Conservation (phyloP, 2,888 invertebrate genomes). For the Argynnis bischoffii region DNA sequence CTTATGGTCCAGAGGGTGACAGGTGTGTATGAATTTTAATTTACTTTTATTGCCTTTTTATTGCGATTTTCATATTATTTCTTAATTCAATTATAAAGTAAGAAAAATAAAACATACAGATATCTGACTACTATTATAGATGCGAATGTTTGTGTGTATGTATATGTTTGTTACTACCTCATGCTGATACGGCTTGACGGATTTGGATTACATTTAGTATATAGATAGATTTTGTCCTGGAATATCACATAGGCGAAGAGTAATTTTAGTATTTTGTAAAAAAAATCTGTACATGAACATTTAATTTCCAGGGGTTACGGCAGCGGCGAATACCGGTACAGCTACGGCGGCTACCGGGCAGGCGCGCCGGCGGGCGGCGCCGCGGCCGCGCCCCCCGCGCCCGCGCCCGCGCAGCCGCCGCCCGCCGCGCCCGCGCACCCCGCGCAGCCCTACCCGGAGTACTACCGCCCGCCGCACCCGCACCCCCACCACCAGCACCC, state of each 20-base stretch:
- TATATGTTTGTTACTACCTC: too few relatives aligned
- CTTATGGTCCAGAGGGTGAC: conserved; percentile 87
- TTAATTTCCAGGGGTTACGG: conserved; percentile 58
- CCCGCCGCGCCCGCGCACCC: conserved; percentile 61
- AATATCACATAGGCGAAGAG: too few relatives aligned
- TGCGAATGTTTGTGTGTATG: too few relatives aligned
- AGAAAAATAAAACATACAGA: not conserved
- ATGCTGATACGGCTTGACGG: too few relatives aligned
- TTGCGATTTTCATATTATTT: not conserved
- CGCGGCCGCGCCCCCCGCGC: conserved; percentile 59
- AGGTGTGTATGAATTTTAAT: conserved; percentile 70
- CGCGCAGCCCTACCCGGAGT: conserved; percentile 68
- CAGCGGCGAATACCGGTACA: conserved; percentile 56
- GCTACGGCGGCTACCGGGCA: conserved; percentile 66
- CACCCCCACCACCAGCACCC: conserved; percentile 53
- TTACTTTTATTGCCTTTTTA: not conserved
- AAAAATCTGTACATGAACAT: too few relatives aligned
- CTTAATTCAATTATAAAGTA: not conserved
- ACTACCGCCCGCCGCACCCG: conserved; percentile 69
- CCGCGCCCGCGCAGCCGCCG: conserved; percentile 61
- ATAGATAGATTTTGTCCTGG: too few relatives aligned
- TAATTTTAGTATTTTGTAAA: too few relatives aligned
- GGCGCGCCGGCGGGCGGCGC: conserved; percentile 58
- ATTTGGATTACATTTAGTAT: too few relatives aligned
- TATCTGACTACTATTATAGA: too few relatives aligned